Base-by-base conservation (phyloP, 2,113 vertebrate genomes). In the Leptobrachium ailaonicum region DNA sequence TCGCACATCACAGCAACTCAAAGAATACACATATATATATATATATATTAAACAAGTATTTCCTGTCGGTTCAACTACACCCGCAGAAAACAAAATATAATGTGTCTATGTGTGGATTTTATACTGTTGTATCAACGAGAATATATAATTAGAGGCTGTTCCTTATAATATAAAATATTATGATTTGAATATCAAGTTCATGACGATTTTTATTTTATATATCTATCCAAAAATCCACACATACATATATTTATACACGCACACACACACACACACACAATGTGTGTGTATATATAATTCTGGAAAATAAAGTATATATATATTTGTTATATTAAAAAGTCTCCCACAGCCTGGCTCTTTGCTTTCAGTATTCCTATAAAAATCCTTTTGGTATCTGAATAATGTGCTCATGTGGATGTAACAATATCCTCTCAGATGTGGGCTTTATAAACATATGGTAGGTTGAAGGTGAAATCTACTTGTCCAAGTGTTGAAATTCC, bases 401-500 rank as follows among this genome's bases (percentile, higher is more conserved):
- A 66, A 73, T 66, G 62, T 45, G 47, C 45, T 60, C 64, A 67
- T 54, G 74, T 66, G 45, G 10, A 64, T 66, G 77, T 73, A 80
- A 80, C 60, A 66, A 54, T 66, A 80, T 80, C 70, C 70, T 41
- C n/a, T 80, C 47, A 73, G 71, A 67, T 73, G 71, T 66, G 77
- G 45, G 47, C 74, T 58, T 80, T 73, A 68, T 80, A 80, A 80
- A 80, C 78, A 80, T 80, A 80, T 74, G 71, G 71, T 66, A 69
- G 78, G 71, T 67, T 80, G 71, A 62, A 80, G 78, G 71, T 80
- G 71, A 80, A 80, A 80, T 74, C 70, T 80, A 56, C 77, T 80
- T 80, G 70, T 73, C 73, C 77, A 80, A 66, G 77, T 80, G 77
- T 58, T 74, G 63, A 80, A 62, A 80, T 80, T 80, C 78, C 63